Conservation (phyloP, 2,797 vertebrate genomes). For the Sciaenops ocellatus region DNA sequence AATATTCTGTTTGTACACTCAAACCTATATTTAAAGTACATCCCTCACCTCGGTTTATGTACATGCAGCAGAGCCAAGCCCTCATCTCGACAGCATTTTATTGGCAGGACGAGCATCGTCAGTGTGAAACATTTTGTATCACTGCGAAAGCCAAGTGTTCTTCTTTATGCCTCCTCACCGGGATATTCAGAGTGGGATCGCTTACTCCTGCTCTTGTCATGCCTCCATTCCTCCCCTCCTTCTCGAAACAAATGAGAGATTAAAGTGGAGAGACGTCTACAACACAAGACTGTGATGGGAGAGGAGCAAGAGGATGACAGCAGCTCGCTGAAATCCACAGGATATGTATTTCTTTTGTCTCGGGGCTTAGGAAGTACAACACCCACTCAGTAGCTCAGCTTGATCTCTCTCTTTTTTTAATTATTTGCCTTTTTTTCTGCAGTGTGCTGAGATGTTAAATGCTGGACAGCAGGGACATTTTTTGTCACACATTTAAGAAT, state of each 20-base stretch:
- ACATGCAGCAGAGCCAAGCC: background rate
- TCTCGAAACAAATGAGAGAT: constrained; percentile 71
- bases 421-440: constrained; percentile 17
- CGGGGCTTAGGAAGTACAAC: constrained; percentile 60
- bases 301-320: constrained; percentile 69
- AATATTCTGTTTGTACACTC: background rate
- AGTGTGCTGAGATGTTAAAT: constrained; percentile 39
- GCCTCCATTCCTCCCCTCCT: constrained; percentile 10
- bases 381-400: constrained; percentile 60
- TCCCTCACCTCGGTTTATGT: constrained; percentile 24
- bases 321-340: constrained; percentile 66
- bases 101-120: constrained; percentile 40
- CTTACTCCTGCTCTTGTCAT: constrained; percentile 42
- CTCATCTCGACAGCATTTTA: constrained; percentile 47
- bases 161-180: constrained; percentile 45
- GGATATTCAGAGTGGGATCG: constrained; percentile 36
- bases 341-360: constrained; percentile 69
- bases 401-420: constrained; percentile 44
- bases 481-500: constrained; percentile 41
- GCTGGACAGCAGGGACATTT: constrained; percentile 44
- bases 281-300: constrained; percentile 55
- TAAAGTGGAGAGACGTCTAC: constrained; percentile 60
- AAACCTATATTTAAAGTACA: constrained; percentile 17
- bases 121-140: constrained; percentile 25
- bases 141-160: constrained; percentile 22